Conservation (phyloP, 2,797 vertebrate species). For the Rhyacichthys aspro region DNA sequence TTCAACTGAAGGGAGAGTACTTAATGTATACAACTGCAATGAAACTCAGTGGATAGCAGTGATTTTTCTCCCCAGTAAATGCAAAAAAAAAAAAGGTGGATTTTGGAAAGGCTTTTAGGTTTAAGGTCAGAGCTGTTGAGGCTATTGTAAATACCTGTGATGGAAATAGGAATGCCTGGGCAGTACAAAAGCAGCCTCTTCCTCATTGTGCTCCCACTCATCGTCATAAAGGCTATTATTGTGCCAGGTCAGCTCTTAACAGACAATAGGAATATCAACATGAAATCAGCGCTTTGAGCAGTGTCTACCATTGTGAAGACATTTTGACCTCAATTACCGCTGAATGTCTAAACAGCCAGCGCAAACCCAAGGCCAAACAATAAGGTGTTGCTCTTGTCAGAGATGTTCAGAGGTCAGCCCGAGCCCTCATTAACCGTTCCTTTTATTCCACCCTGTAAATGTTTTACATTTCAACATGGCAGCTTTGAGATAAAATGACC, state of each 20-base stretch:
- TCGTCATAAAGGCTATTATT: constrained; percentile 31
- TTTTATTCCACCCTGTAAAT: constrained; percentile 41
- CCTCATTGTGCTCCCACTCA: constrained; percentile 22
- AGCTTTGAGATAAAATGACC: constrained; percentile 30
- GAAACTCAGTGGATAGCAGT: neutral
- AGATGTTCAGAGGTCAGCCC: constrained; percentile 50
- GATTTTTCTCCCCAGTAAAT: neutral
- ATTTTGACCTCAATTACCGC: constrained; percentile 70
- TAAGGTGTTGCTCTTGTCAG: constrained; percentile 47
- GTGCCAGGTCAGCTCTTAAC: constrained; percentile 41
- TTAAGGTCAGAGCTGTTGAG: constrained; percentile 9
- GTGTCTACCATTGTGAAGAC: constrained; percentile 15
- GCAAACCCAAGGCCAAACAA: constrained; percentile 65
- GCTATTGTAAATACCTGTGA: constrained; percentile 12
- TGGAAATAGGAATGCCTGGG: constrained; percentile 30
- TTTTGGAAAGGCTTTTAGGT: constrained; percentile 6
- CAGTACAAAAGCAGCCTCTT: constrained; percentile 28
- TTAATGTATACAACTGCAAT: neutral
- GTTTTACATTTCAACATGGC: constrained; percentile 42
- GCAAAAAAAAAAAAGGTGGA: neutral
- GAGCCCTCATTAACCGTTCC: constrained; percentile 51
- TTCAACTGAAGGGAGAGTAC: too few relatives aligned
- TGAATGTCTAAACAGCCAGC: constrained; percentile 39
- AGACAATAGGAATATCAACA: constrained; percentile 42
- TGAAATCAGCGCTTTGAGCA: constrained; percentile 40